Evolutionary conservation across 2,888 invertebrate species (phyloP).

Genomic region (Odontomyia ornata): DNA sequence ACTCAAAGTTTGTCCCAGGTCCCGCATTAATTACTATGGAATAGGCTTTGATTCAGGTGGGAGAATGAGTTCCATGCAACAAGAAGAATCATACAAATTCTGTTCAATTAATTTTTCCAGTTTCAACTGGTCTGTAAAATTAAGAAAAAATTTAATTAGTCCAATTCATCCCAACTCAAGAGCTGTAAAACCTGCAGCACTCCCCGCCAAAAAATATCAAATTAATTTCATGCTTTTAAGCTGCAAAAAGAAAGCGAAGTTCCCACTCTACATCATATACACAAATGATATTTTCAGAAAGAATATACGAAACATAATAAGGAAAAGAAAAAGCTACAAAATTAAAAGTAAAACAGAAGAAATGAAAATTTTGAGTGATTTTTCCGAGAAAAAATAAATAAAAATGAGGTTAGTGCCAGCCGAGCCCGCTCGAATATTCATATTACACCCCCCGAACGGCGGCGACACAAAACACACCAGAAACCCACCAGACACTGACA

Average conservation of each 20-base stretch:
- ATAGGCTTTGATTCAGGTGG: neutral
- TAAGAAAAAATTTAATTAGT: too few species aligned
- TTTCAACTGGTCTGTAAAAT: too few species aligned
- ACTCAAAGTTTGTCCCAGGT: neutral
- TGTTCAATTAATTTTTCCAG: too few species aligned
- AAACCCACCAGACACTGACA: constrained; percentile 33
- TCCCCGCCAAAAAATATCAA: too few species aligned
- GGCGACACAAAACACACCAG: neutral
- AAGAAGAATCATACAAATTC: too few species aligned
- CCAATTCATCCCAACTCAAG: too few species aligned
- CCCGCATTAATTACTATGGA: neutral
- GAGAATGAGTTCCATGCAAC: too few species aligned
- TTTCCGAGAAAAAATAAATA: constrained; percentile 41
- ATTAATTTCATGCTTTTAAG: too few species aligned
- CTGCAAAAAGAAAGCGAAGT: too few species aligned
- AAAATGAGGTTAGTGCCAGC: constrained; percentile 41
- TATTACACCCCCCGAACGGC: neutral
- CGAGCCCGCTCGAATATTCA: neutral
- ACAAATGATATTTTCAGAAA: constrained; percentile 1
- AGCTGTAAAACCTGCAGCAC: too few species aligned
- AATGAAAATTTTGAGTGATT: constrained; percentile 21
- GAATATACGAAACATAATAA: constrained; percentile 4
- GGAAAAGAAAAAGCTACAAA: constrained; percentile 3
- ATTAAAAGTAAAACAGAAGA: neutral
- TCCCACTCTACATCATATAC: too few species aligned